phyloP scores from a whole-genome alignment of 2,113 vertebrate genomes.

The Pluvialis apricaria region DNA sequence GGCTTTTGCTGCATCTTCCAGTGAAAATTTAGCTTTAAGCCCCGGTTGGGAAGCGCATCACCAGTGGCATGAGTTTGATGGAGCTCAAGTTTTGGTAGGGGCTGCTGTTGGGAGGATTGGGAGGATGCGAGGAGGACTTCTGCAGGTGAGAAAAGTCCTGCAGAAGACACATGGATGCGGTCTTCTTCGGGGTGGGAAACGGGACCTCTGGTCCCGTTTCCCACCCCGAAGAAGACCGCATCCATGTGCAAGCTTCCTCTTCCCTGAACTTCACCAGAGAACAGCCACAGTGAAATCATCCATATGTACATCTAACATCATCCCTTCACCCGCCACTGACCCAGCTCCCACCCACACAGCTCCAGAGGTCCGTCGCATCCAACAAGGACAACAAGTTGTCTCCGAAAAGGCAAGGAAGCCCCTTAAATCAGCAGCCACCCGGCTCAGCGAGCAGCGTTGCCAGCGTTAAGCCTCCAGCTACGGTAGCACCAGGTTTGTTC shows the following conservation, averaged over 20 bases:
- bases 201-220: background rate
- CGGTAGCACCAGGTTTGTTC: background rate
- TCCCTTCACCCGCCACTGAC: background rate
- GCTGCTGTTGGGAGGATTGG: background rate
- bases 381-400: background rate
- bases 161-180: background rate
- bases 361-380: background rate
- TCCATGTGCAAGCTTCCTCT: background rate
- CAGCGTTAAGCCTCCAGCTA: background rate
- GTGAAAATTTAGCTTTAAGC: background rate
- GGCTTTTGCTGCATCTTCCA: background rate
- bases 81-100: background rate
- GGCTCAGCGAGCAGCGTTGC: background rate
- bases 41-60: background rate
- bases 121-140: background rate
- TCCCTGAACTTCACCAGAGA: background rate
- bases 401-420: background rate
- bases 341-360: background rate
- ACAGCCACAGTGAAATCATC: background rate
- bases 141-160: background rate
- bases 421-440: background rate
- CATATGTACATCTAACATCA: fast-evolving
- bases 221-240: fast-evolving
- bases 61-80: background rate
- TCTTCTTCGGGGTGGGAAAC: background rate